Base-by-base conservation (phyloP, 2,888 invertebrate genomes). In the Machimus atricapillus region DNA sequence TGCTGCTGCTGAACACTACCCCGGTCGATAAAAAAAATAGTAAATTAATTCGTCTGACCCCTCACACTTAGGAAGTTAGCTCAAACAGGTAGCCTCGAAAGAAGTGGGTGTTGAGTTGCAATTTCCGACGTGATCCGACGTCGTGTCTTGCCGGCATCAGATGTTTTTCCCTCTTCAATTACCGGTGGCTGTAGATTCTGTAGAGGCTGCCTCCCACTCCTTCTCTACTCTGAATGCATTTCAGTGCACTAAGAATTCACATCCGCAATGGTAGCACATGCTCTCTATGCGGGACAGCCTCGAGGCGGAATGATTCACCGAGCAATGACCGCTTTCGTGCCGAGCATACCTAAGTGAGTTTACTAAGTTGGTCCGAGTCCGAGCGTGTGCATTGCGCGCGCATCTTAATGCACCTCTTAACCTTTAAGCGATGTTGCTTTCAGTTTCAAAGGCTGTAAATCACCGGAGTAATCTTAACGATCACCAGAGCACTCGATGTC, bases 271-370 rank as follows among this genome's bases (percentile, higher is more conserved):
- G 40, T n/a, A 19, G 77, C 40, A 77, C 46, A 81, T n/a, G 34
- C 19, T 31, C 52, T 3, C 82, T 79, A 46, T 19, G 52, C 52
- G 52, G 52, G n/a, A 6, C 23, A 27, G 23, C 66, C 66, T 27
- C 52, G 56, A 9, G 23, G 27, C 9, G 66, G 58, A 5, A 52
- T 74, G 52, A 76, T 31, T 86, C 86, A 77, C 19, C 86, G 85
- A 77, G 34, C 52, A 86, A 19, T 86, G 77, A 74, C 86, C 74
- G 86, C 86, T 40, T 86, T 52, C 46, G 74, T 74, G 74, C 76
- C 76, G 86, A 19, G 85, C 74, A 74, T 86, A 86, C 34, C 76
- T 76, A 43, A 76, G 52, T 34, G 73, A 23, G 31, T 86, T 52
- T 66, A 27, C 66, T 23, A 23, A 23, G 12, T 27, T 31, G 37